Evolutionary conservation across 1,140 invertebrate species (phyloP).

Genomic region (Macrobrachium rosenbergii): DNA sequence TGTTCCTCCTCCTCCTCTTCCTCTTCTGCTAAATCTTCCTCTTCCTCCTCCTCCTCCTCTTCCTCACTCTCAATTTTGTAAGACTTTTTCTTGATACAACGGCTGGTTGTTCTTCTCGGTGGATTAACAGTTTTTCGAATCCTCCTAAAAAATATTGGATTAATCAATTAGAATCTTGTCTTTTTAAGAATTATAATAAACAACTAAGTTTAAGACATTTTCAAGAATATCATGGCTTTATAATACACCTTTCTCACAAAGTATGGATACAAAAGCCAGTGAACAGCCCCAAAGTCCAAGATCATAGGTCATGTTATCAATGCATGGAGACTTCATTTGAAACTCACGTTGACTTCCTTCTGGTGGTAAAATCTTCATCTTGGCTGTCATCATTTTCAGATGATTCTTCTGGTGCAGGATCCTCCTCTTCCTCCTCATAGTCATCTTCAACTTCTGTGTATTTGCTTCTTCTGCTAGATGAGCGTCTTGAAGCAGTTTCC

Average conservation of each 20-base stretch:
- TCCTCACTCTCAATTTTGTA: constrained; percentile 7
- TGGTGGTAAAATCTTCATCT: neutral
- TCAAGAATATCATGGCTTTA: too few species aligned
- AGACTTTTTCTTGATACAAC: neutral
- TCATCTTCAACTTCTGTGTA: constrained; percentile 32
- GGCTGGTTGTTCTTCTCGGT: too few species aligned
- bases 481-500: neutral
- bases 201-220: too few species aligned
- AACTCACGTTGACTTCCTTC: constrained; percentile 24
- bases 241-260: too few species aligned
- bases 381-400: neutral
- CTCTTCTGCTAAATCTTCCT: constrained; percentile 7
- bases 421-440: constrained; percentile 28
- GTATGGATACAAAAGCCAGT: too few species aligned
- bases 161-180: too few species aligned
- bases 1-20: constrained; percentile 28
- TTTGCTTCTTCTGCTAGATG: constrained; percentile 4
- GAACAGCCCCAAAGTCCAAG: too few species aligned
- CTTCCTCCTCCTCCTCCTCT: constrained; percentile 24
- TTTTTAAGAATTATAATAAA: too few species aligned
- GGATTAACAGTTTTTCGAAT: too few species aligned
- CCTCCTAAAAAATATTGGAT: neutral
- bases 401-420: neutral
- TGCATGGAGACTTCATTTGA: too few species aligned
- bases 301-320: too few species aligned